Percentiles rank a stretch among this genome's conserved stretches.
These are phyloP conservation scores for Hedya salicella DNA, from an alignment of 2,888 invertebrate species.

Conservation along the genomic window DNA sequence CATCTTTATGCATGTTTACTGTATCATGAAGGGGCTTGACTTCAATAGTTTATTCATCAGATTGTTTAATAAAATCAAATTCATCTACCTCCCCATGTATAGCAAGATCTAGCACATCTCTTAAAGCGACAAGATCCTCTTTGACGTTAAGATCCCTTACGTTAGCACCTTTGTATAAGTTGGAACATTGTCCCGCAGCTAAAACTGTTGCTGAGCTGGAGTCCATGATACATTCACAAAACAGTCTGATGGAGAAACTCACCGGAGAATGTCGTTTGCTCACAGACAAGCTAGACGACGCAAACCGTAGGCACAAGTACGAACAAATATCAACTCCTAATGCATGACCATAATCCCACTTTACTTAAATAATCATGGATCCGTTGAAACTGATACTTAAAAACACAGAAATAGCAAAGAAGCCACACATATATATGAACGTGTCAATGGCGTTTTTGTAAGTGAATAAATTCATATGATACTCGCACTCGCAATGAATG, in stretches of 20 bases:
- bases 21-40: slow-evolving; percentile 76
- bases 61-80: slow-evolving; percentile 67
- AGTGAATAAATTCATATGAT: not conserved
- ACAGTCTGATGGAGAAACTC: slow-evolving; percentile 96
- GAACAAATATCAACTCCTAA: slow-evolving; percentile 71
- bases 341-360: slow-evolving; percentile 64
- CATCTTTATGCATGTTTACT: slow-evolving; percentile 80
- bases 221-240: slow-evolving; percentile 95
- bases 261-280: slow-evolving; percentile 95
- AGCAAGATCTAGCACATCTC: slow-evolving; percentile 20
- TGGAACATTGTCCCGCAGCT: slow-evolving; percentile 87
- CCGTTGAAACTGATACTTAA: slow-evolving; percentile 24
- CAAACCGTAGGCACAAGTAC: slow-evolving; percentile 95
- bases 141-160: slow-evolving; percentile 3
- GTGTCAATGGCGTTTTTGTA: not conserved
- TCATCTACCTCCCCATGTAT: slow-evolving; percentile 21
- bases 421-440: not conserved
- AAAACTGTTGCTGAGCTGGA: slow-evolving; percentile 95
- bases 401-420: no score
- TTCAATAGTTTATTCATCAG: slow-evolving; percentile 90
- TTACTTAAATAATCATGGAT: slow-evolving; percentile 42
- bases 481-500: not conserved
- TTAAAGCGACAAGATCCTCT: slow-evolving; percentile 26
- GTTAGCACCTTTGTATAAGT: slow-evolving; percentile 60
- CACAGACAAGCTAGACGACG: slow-evolving; percentile 95